These are phyloP conservation scores for Laupala kohalensis DNA, from an alignment of 1,140 invertebrate genomes.

Conservation along the genomic window DNA sequence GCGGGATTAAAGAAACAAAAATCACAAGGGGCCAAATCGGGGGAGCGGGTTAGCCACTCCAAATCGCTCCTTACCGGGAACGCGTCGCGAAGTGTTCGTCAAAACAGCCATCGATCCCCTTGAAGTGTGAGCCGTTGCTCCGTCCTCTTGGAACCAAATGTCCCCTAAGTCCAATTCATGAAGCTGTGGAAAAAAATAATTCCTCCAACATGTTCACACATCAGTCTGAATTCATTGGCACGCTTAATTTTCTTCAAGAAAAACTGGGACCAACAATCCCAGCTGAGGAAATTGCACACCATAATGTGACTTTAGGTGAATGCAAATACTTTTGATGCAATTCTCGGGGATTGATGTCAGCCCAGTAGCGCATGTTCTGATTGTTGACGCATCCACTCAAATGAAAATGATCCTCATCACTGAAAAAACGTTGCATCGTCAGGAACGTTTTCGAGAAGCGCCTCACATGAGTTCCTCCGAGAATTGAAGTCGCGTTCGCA, in stretches of 20 bases:
- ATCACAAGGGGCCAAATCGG: too few relatives aligned
- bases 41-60: constrained; percentile 13
- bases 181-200: constrained; percentile 16
- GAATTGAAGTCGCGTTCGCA: constrained; percentile 17
- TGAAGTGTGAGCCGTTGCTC: constrained; percentile 6
- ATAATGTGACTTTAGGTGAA: constrained; percentile 24
- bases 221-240: constrained; percentile 17
- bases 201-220: constrained; percentile 17
- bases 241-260: constrained; percentile 19
- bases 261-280: constrained; percentile 20
- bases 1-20: constrained; percentile 9
- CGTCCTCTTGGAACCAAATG: constrained; percentile 4
- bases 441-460: constrained; percentile 15
- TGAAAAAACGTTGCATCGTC: constrained; percentile 17
- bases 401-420: constrained; percentile 26
- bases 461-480: constrained; percentile 17
- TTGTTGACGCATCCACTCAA: constrained; percentile 26
- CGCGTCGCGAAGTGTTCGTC: constrained; percentile 17
- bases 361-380: constrained; percentile 26
- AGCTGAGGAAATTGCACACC: constrained; percentile 18
- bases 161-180: constrained; percentile 12
- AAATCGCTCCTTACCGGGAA: constrained; percentile 16
- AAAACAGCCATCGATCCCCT: constrained; percentile 15
- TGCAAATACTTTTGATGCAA: constrained; percentile 25
- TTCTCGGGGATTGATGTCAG: constrained; percentile 19